Conservation (phyloP, 2,113 vertebrate genomes). For the Raja brachyura region DNA sequence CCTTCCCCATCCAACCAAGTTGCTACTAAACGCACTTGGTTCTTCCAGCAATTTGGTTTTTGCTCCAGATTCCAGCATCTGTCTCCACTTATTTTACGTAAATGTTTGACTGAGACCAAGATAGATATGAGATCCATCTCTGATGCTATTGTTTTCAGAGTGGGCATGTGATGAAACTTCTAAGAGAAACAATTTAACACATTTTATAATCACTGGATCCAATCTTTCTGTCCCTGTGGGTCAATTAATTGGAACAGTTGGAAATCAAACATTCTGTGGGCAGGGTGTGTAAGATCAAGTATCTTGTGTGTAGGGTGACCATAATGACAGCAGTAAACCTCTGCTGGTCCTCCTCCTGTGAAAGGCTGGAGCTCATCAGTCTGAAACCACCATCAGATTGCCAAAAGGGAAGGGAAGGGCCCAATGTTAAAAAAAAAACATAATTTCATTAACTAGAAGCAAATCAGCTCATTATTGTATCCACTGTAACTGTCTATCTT, state of each 20-base stretch:
- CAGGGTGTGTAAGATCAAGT: not conserved
- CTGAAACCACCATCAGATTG: not conserved
- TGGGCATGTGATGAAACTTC: not conserved
- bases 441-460: not conserved
- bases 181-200: not conserved
- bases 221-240: not conserved
- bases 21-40: no score
- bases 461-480: not conserved
- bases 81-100: not conserved
- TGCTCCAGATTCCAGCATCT: no score
- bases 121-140: not conserved
- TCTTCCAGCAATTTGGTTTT: no score
- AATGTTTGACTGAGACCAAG: not conserved
- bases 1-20: no score
- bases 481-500: not conserved
- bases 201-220: not conserved
- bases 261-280: not conserved
- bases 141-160: not conserved
- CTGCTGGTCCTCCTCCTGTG: not conserved
- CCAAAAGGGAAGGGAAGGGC: not conserved
- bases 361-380: not conserved
- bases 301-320: no score
- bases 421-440: not conserved
- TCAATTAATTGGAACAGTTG: not conserved
- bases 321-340: not conserved